Evolutionary conservation across 2,888 invertebrate species (phyloP), one percentile per base, ranked within the genome.

Genomic region (Sialis lutaria): DNA sequence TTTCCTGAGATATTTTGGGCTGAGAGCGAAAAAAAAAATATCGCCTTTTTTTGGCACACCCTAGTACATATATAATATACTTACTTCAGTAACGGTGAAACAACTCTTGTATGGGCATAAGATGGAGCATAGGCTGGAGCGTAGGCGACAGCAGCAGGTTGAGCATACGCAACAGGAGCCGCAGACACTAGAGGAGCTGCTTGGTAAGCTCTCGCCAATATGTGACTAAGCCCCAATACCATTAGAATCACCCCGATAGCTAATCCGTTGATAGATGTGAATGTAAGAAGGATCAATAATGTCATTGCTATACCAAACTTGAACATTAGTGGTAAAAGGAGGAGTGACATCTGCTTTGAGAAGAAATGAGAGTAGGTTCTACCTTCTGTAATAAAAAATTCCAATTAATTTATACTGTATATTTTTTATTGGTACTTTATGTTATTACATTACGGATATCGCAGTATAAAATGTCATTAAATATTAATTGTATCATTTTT

Each of bases 301-400:
- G 82, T 82, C 45, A 82, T 82, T 48, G 82, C 81, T 45, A 83
- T 78, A 13, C 84, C 84, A 55, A 83, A 61, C 47, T 83, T 82
- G 67, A 82, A 83, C 69, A 82, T 82, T 48, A 81, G 77, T 0
- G 81, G 82, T 40, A 83, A 72, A 54, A 83, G 67, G 35, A 82
- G 75, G 58, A 82, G 75, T 50, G 79, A 78, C 44, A 83, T 70
- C 32, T 82, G 69, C 56, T 81, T 80, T 53, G 82, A 63, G 9
- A 79, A 75, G 59, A 79, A 79, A 61, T 80, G 80, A 32, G 80
- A 82, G 54, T 83, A 77, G 50, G 82, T 83, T 54, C 83, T 74
- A 55, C 77, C 74, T 67, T 70, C 70, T 65, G 56, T 57, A 55
- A 59, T 37, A 51, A 65, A 67, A 67, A 60, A 30, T 22, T 2